A percentile compares a stretch with the other conserved stretches of the same genome.
Conservation (phyloP, 2,797 vertebrate genomes). For the Decapterus maruadsi region DNA sequence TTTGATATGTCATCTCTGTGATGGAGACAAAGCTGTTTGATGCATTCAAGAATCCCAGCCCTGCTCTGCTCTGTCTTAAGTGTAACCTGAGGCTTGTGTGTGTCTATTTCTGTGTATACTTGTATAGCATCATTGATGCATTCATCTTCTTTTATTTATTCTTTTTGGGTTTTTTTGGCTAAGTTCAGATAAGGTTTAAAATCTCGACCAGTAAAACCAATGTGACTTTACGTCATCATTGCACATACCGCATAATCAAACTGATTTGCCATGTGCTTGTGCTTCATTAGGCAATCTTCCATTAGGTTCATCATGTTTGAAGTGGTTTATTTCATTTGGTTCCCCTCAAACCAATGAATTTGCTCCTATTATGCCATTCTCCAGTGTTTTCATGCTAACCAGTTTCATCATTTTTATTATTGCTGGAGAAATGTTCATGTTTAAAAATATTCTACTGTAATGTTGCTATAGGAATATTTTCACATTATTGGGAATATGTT, state of each 20-base stretch:
- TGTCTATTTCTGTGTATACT: neutral
- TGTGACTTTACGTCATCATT: neutral
- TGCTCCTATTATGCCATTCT: no score
- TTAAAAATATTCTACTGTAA: no score
- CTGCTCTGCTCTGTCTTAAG: conserved; percentile 7
- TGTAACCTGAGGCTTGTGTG: neutral
- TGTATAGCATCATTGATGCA: neutral
- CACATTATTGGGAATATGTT: no score
- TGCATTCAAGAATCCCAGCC: conserved; percentile 22
- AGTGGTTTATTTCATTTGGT: no score
- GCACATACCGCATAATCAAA: neutral
- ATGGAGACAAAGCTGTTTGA: conserved; percentile 38
- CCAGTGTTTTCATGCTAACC: no score
- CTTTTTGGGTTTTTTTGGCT: neutral
- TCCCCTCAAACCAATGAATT: no score
- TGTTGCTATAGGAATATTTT: no score
- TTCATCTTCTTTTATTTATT: neutral
- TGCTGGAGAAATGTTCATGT: no score
- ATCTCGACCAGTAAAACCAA: neutral
- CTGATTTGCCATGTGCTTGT: neutral
- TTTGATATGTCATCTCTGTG: conserved; percentile 46
- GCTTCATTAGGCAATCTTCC: neutral
- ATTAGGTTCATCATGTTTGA: neutral
- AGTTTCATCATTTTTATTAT: no score
- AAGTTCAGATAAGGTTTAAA: neutral